phyloP scores from a whole-genome alignment of 2,888 invertebrate species.

The Lasius fuliginosus region DNA sequence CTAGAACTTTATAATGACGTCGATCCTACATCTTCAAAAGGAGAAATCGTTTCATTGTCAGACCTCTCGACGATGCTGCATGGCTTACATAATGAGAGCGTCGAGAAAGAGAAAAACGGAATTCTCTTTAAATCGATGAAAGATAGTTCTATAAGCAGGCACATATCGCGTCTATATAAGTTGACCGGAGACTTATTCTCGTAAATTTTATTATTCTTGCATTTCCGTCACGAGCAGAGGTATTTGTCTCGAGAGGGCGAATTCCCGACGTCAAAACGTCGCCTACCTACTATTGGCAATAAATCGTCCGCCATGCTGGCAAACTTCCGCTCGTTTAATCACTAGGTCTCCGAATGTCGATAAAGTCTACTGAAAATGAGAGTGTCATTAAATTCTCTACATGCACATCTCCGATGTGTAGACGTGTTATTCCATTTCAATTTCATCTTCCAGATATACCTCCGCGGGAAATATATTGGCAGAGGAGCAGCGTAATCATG shows the following conservation, averaged over 20 bases:
- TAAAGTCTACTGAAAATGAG: not conserved
- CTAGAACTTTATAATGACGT: not conserved
- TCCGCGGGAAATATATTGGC: not conserved
- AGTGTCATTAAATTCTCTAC: not conserved
- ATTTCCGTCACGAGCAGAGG: not conserved
- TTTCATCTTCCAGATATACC: not conserved
- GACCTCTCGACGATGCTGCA: not conserved
- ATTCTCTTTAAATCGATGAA: not conserved
- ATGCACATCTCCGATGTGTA: too few species aligned
- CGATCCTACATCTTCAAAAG: not conserved
- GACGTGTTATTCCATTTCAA: not conserved
- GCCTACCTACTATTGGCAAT: conserved; percentile 1
- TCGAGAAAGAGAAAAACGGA: not conserved
- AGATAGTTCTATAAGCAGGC: not conserved
- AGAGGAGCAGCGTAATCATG: not conserved
- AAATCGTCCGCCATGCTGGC: not conserved
- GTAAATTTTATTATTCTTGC: not conserved
- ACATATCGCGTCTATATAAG: not conserved
- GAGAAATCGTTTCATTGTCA: not conserved
- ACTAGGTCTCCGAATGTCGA: conserved; percentile 9
- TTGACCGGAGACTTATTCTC: not conserved
- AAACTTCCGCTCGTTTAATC: conserved; percentile 24
- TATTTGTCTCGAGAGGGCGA: conserved; percentile 3
- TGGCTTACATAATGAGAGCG: not conserved
- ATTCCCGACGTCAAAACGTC: conserved; percentile 17